Evolutionary conservation across 1,140 invertebrate species (phyloP).

Genomic region (Tachypleus tridentatus): DNA sequence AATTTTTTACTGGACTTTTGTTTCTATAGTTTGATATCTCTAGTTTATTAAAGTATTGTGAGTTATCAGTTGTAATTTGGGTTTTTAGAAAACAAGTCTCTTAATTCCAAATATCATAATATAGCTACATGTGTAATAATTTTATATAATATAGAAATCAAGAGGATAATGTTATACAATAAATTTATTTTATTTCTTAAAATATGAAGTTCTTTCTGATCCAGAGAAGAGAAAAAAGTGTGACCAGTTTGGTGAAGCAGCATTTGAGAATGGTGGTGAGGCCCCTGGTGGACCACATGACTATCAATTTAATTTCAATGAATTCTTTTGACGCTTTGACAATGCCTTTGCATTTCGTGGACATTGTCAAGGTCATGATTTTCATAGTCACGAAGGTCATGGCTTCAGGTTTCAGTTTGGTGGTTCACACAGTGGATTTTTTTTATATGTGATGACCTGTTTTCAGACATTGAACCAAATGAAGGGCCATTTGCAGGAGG

Average conservation of each 20-base stretch:
- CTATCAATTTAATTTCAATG: constrained; percentile 28
- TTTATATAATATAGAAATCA: neutral
- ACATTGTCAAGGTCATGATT: constrained; percentile 6
- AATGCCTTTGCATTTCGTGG: constrained; percentile 17
- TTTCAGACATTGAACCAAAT: constrained; percentile 21
- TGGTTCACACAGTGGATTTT: constrained; percentile 8
- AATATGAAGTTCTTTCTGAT: constrained; percentile 35
- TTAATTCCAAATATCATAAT: too few relatives aligned
- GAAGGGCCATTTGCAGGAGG: constrained; percentile 6
- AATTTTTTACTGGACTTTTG: too few relatives aligned
- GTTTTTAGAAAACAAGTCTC: too few relatives aligned
- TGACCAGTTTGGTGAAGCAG: constrained; percentile 28
- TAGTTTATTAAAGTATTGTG: too few relatives aligned
- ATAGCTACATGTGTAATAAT: too few relatives aligned
- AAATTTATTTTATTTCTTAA: constrained; percentile 21
- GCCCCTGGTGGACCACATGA: constrained; percentile 10
- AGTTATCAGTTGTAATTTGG: too few relatives aligned
- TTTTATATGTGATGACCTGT: constrained; percentile 28
- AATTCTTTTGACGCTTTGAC: constrained; percentile 31
- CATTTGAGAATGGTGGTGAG: constrained; percentile 15
- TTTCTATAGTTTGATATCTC: too few relatives aligned
- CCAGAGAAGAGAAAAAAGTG: constrained; percentile 32
- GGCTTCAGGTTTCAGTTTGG: constrained; percentile 10
- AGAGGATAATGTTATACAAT: constrained; percentile 2
- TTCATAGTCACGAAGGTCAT: constrained; percentile 12